Evolutionary conservation across 2,797 vertebrate species (phyloP), one percentile per base, ranked within the genome.

Genomic region (Notoglanidium macrostoma): DNA sequence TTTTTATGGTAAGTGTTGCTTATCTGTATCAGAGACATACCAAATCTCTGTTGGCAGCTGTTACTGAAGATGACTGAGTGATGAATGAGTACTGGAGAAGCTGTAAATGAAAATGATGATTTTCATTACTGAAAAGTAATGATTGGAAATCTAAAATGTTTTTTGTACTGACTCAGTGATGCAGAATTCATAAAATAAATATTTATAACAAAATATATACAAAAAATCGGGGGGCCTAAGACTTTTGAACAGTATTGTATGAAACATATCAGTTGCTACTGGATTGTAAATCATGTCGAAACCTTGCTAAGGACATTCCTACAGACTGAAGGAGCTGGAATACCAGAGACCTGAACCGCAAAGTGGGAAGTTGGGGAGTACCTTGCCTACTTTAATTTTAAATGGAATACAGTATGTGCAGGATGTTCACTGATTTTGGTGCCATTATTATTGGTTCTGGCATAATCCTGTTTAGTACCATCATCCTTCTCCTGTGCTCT

Each of bases 391-490:
- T 54, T 73, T 5, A 80, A 35, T 70, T 72, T 49, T 55, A 59
- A 73, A 87, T 70, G 17, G 14, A 57, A 73, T 63, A 54, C 15
- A 61, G 57, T n/a, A 61, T 73, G 29, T 72, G 6, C 51, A 40
- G 23, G 54, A 61, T 59, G 11, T 81, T 44, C 65, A 81, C 54
- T 63, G 19, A 74, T 51, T 82, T 87, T 44, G 1, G 55, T 73
- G 54, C 40, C 49, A 74, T 73, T 35, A 74, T 83, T 49, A 74
- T 73, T 35, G 11, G 55, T 68, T 79, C 29, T 46, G 29, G 10
- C 35, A 26, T 73, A 32, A 83, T 54, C 15, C 15, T 59, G 21
- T 85, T 85, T 76, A 73, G 21, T 23, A 35, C 10, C 29, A 61
- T 73, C 55, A 61, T 85, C 26, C 17, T n/a, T 77, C n/a, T 74